Base-by-base conservation (phyloP, 2,888 invertebrate genomes). In the Acrobasis repandana region DNA sequence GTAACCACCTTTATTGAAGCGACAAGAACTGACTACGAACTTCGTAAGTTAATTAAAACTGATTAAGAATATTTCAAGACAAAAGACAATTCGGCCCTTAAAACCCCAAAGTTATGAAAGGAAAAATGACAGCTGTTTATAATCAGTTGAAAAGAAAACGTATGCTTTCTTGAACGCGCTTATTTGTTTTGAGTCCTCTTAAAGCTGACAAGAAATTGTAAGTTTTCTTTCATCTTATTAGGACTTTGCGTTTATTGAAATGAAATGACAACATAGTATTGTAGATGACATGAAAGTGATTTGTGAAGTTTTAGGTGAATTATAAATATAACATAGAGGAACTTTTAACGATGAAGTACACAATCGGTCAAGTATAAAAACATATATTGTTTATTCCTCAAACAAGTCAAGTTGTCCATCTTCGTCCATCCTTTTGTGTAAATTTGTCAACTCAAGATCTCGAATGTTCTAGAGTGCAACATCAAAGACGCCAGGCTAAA, bases 221-320 rank as follows among this genome's bases (percentile, higher is more conserved):
- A 70, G 71, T 76, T 74, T 73, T 67, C 67, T 70, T 71, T 68
- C 66, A 69, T 72, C 65, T 68, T 72, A 67, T 71, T 73, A 72
- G 65, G 67, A 65, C 68, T 64, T 65, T 62, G 64, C 67, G 69
- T 72, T 57, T 57, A 57, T 47, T 48, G 34, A 54, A 54, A 38
- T 38, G 11, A 16, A 47, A 16, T 34, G 57, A 57, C 57, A 10
- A 34, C 15, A 14, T 33, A n/a, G 2, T 11, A 6, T 6, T 33
- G n/a, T 57, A 57, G 56, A 56, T 38, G 11, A 18, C 5, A 11
- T 14, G 6, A 14, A 5, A 28, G 28, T 28, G 28, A 0, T 28
- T 28, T 28, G 6, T 6, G 28, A 28, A 28, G 8, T 36, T 8
- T 36, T 36, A 8, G 36, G 6, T 4, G 36, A 36, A 36, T 36